Percentiles rank a stretch among this genome's conserved stretches.
phyloP scores from a whole-genome alignment of 2,797 vertebrate genomes.

The Mastacembelus armatus region DNA sequence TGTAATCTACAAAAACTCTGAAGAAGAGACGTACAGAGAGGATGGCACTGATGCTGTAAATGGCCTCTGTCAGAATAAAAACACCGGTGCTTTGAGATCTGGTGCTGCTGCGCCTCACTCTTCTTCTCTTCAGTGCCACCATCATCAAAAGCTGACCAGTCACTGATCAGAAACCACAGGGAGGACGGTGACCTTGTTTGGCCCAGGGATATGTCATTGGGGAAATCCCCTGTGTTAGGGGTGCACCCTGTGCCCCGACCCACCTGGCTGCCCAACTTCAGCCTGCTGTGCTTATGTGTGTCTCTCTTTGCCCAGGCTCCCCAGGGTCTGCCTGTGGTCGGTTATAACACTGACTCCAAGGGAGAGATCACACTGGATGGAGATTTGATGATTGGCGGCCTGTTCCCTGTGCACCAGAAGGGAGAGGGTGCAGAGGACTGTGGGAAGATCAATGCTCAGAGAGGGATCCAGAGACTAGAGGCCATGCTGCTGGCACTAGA shows the following conservation, averaged over 20 bases:
- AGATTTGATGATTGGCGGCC: slow-evolving; percentile 95
- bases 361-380: slow-evolving; percentile 94
- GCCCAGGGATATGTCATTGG: slow-evolving; percentile 76
- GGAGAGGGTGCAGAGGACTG: slow-evolving; percentile 92
- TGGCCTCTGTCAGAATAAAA: slow-evolving; percentile 78
- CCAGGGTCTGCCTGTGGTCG: slow-evolving; percentile 76
- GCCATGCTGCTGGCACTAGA: slow-evolving; percentile 98
- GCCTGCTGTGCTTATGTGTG: slow-evolving; percentile 71
- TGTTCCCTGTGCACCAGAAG: slow-evolving; percentile 98
- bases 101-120: slow-evolving; percentile 57
- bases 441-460: slow-evolving; percentile 95
- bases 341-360: slow-evolving; percentile 85
- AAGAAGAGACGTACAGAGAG: slow-evolving; percentile 56
- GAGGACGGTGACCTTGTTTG: slow-evolving; percentile 57
- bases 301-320: slow-evolving; percentile 77
- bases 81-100: slow-evolving; percentile 71
- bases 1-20: slow-evolving; percentile 71
- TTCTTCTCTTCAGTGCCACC: slow-evolving; percentile 39
- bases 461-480: slow-evolving; percentile 97
- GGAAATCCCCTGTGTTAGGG: slow-evolving; percentile 70
- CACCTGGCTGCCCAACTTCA: slow-evolving; percentile 68
- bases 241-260: slow-evolving; percentile 71
- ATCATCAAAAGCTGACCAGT: slow-evolving; percentile 45
- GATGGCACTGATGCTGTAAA: slow-evolving; percentile 73
- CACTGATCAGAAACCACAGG: slow-evolving; percentile 48